Conservation (phyloP, 1,140 invertebrate genomes). For the Danaus plexippus region DNA sequence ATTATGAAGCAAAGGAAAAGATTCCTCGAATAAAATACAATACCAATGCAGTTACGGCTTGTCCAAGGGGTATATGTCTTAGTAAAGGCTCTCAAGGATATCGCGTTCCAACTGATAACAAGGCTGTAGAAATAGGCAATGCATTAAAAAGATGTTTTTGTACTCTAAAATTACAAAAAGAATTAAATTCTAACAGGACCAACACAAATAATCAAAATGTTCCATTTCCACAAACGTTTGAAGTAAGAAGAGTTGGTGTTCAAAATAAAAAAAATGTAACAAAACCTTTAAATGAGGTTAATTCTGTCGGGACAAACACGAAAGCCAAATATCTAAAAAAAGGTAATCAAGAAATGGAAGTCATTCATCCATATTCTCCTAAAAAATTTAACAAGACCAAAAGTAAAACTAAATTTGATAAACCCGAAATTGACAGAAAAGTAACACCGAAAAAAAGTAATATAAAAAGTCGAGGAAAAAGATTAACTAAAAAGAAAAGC, state of each 20-base stretch:
- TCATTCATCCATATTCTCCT: constrained; percentile 30
- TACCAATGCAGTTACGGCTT: too few species aligned
- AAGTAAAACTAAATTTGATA: constrained; percentile 20
- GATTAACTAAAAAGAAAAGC: constrained; percentile 19
- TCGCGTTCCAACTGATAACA: constrained; percentile 10
- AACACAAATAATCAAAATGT: neutral
- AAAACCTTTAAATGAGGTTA: constrained; percentile 11
- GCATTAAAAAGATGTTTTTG: constrained; percentile 33
- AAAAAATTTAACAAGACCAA: constrained; percentile 30
- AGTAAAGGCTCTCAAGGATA: constrained; percentile 15
- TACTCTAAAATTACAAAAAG: constrained; percentile 27
- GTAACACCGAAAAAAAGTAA: neutral
- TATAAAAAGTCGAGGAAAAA: constrained; percentile 5
- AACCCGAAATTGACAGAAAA: neutral
- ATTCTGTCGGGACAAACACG: constrained; percentile 15
- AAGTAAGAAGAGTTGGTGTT: constrained; percentile 22
- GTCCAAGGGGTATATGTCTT: too few species aligned
- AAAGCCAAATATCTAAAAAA: constrained; percentile 12
- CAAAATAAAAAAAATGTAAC: constrained; percentile 11
- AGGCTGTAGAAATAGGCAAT: constrained; percentile 19
- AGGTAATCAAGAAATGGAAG: constrained; percentile 23
- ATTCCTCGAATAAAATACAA: constrained; percentile 1
- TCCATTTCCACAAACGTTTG: constrained; percentile 16
- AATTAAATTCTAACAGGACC: constrained; percentile 1
- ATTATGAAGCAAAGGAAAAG: neutral